A percentile compares a stretch with the other conserved stretches of the same genome.
These are phyloP conservation scores for Colletes latitarsis DNA, from an alignment of 1,140 invertebrate genomes.

Conservation along the genomic window DNA sequence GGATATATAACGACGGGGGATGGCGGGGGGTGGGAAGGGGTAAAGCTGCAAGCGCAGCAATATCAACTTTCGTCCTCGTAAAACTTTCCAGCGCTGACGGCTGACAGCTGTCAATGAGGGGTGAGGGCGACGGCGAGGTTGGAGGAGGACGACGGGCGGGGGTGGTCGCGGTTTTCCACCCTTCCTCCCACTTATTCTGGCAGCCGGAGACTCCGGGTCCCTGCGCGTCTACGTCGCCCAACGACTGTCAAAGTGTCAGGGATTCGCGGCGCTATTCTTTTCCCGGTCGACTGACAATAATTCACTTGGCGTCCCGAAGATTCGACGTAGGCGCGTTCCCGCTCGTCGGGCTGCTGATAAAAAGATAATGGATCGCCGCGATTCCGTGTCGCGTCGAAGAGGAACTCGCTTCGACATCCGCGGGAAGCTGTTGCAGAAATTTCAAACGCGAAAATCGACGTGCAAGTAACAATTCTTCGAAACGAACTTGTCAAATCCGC, in stretches of 20 bases:
- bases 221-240: conserved; percentile 26
- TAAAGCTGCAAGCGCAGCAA: conserved; percentile 66
- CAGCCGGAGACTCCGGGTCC: conserved; percentile 21
- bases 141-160: conserved; percentile 6
- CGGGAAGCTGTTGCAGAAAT: no score
- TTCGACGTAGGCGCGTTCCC: neutral
- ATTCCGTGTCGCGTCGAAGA: neutral
- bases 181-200: conserved; percentile 39
- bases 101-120: conserved; percentile 76
- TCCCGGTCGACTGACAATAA: conserved; percentile 35
- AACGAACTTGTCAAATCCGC: no score
- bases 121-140: neutral
- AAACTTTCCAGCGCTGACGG: conserved; percentile 73
- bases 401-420: neutral
- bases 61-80: conserved; percentile 70
- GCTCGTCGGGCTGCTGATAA: neutral
- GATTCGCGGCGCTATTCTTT: conserved; percentile 58
- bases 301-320: conserved; percentile 40
- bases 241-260: conserved; percentile 67
- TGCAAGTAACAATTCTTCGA: no score
- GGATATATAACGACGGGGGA: neutral
- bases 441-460: no score
- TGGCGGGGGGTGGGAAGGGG: neutral
- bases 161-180: conserved; percentile 58
- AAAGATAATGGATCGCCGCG: conserved; percentile 40